Percentiles rank a stretch among this genome's conserved stretches.
phyloP scores from a whole-genome alignment of 2,888 invertebrate species.

The Apamea crenata region DNA sequence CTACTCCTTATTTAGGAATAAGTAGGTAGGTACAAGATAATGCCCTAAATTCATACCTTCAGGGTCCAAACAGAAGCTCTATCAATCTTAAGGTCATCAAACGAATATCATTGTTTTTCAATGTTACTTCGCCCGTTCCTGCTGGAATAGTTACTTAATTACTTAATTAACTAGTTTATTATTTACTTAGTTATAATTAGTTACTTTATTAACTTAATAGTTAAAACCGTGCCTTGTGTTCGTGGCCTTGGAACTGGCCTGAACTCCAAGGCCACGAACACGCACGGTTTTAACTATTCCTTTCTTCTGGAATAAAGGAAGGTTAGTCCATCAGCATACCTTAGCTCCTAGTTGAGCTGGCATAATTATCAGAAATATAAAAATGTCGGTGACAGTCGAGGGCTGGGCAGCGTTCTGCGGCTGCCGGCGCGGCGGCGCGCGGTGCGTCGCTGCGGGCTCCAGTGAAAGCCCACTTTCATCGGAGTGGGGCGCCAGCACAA shows the following conservation, averaged over 20 bases:
- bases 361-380: neutral
- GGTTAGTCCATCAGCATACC: neutral
- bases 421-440: constrained; percentile 57
- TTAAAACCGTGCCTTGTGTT: too few species aligned
- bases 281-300: neutral
- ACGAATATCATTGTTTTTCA: neutral
- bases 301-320: neutral
- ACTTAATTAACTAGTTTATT: too few species aligned
- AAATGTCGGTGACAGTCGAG: constrained; percentile 1
- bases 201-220: too few species aligned
- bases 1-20: neutral
- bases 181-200: too few species aligned
- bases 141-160: too few species aligned
- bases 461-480: constrained; percentile 89
- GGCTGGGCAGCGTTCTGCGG: constrained; percentile 40
- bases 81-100: too few species aligned
- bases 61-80: neutral
- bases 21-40: neutral
- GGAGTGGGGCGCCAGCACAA: constrained; percentile 83
- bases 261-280: neutral
- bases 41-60: neutral
- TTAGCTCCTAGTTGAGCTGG: neutral
- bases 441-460: constrained; percentile 69
- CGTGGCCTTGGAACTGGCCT: too few species aligned
- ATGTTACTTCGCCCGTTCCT: neutral